phyloP scores from a whole-genome alignment of 1,140 invertebrate species.

The Sipha flava region DNA sequence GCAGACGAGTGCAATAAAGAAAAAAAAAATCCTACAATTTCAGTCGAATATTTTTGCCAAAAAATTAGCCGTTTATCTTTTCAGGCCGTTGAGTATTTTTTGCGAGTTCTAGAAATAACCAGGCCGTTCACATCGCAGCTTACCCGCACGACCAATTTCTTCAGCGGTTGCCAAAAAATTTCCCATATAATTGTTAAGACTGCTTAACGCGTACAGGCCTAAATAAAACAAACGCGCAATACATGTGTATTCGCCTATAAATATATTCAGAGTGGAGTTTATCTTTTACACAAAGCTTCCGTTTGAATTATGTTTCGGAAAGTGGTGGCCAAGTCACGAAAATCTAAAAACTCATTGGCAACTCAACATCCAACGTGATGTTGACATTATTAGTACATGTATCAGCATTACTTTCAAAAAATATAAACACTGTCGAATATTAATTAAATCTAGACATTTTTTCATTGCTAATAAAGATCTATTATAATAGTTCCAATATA shows the following conservation, averaged over 20 bases:
- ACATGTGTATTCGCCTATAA: slow-evolving; percentile 4
- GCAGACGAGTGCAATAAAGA: not conserved
- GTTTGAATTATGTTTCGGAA: not conserved
- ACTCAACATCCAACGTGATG: no score
- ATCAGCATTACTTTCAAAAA: no score
- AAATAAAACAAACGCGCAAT: slow-evolving; percentile 24
- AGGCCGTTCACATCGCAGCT: slow-evolving; percentile 9
- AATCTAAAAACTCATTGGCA: not conserved
- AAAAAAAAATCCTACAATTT: not conserved
- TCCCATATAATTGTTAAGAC: slow-evolving; percentile 13
- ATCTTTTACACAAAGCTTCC: not conserved
- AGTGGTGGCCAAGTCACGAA: not conserved
- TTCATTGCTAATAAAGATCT: no score
- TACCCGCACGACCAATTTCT: not conserved
- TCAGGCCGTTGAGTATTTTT: slow-evolving; percentile 21
- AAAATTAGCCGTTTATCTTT: slow-evolving; percentile 26
- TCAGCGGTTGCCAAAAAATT: slow-evolving; percentile 12
- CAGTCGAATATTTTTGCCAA: slow-evolving; percentile 10
- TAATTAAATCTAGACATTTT: no score
- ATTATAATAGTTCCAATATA: no score
- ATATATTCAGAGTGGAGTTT: not conserved
- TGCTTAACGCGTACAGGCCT: not conserved
- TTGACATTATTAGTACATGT: no score
- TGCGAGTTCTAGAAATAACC: slow-evolving; percentile 29
- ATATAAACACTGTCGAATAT: no score